Evolutionary conservation across 2,797 vertebrate species (phyloP).

Genomic region (Menidia menidia): DNA sequence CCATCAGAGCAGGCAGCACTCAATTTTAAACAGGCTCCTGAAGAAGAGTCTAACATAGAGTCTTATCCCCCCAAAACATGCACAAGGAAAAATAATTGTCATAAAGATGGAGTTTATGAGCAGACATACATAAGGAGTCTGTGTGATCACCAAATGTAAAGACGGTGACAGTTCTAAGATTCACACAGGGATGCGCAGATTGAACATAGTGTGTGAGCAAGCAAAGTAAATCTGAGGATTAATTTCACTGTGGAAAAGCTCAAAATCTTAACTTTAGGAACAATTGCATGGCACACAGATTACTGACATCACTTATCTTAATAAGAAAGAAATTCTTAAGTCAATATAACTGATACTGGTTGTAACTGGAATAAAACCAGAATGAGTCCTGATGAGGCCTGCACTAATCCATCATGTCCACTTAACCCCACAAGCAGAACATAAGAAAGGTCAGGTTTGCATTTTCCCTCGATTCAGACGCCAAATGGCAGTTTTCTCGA

Average conservation of each 20-base stretch:
- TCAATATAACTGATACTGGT: slow-evolving; percentile 43
- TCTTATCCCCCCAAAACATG: slow-evolving; percentile 57
- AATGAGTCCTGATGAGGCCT: slow-evolving; percentile 66
- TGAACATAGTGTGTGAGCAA: neutral
- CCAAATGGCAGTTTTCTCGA: slow-evolving; percentile 74
- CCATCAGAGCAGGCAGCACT: slow-evolving; percentile 82
- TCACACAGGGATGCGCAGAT: neutral
- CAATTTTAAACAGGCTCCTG: slow-evolving; percentile 77
- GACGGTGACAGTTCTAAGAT: slow-evolving; percentile 9
- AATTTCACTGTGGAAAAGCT: neutral
- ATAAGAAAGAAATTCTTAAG: slow-evolving; percentile 34
- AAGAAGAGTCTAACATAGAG: slow-evolving; percentile 65
- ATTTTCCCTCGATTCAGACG: slow-evolving; percentile 62
- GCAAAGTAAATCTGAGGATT: neutral
- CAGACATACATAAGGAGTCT: slow-evolving; percentile 26
- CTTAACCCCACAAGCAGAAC: slow-evolving; percentile 76
- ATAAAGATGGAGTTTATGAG: slow-evolving; percentile 24
- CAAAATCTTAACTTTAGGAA: slow-evolving; percentile 6
- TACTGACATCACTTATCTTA: slow-evolving; percentile 29
- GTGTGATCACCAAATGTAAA: slow-evolving; percentile 32
- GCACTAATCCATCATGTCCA: slow-evolving; percentile 79
- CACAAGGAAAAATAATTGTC: slow-evolving; percentile 44
- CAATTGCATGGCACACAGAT: slow-evolving; percentile 17
- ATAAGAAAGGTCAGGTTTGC: slow-evolving; percentile 71
- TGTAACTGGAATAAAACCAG: slow-evolving; percentile 57